These are phyloP conservation scores for Hypomecis atomaria DNA, from an alignment of 2,888 invertebrate species.

Conservation along the genomic window DNA sequence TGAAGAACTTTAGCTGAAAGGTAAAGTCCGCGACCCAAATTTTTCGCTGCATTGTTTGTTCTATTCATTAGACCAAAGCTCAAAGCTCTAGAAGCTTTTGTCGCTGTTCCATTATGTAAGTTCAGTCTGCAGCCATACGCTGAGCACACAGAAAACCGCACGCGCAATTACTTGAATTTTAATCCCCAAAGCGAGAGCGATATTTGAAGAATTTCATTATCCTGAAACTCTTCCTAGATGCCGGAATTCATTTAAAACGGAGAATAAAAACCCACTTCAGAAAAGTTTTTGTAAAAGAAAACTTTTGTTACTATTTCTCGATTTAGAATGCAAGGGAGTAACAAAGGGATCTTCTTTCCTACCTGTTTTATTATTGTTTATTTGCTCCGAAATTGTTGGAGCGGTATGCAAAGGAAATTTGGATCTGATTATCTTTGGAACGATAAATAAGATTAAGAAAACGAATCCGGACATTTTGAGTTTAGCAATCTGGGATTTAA, in stretches of 20 bases:
- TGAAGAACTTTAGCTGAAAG: too few species aligned
- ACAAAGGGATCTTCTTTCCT: constrained; percentile 40
- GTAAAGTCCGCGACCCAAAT: too few species aligned
- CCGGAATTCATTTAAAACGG: constrained; percentile 72
- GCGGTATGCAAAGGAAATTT: constrained; percentile 37
- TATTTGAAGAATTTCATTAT: constrained; percentile 83
- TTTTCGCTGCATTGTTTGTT: neutral
- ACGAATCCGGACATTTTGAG: constrained; percentile 30
- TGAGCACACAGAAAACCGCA: constrained; percentile 51
- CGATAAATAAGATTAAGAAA: constrained; percentile 40
- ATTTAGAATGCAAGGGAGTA: constrained; percentile 56
- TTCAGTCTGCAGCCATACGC: constrained; percentile 22
- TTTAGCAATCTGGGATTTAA: constrained; percentile 26
- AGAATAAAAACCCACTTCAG: constrained; percentile 62
- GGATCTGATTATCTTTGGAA: constrained; percentile 38
- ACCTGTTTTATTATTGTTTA: constrained; percentile 46
- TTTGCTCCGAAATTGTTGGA: constrained; percentile 38
- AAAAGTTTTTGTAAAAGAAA: constrained; percentile 70
- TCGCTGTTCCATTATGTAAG: constrained; percentile 32
- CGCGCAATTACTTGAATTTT: constrained; percentile 74
- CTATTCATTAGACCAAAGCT: too few species aligned
- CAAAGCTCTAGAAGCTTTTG: constrained; percentile 10
- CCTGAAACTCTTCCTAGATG: constrained; percentile 70
- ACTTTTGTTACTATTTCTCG: constrained; percentile 65
- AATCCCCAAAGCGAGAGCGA: constrained; percentile 66